phyloP scores from a whole-genome alignment of 2,797 vertebrate genomes.

The Syncerus caffer region DNA sequence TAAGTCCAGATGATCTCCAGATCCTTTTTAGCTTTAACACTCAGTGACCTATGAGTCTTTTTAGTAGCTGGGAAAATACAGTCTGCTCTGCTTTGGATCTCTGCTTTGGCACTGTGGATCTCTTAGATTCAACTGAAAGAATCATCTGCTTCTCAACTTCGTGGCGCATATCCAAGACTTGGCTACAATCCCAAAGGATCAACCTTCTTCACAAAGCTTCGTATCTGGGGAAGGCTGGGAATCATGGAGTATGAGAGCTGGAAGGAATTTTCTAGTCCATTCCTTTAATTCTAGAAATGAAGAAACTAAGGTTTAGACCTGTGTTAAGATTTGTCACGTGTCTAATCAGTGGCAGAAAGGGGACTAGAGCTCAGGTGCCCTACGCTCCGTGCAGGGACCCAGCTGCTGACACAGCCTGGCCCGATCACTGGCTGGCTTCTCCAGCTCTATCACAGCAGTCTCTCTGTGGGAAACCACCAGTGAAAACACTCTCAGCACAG shows the following conservation, averaged over 20 bases:
- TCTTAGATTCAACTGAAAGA: constrained; percentile 39
- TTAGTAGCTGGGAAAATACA: constrained; percentile 29
- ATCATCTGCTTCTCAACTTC: background rate
- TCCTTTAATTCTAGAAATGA: constrained; percentile 25
- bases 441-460: background rate
- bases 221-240: background rate
- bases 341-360: background rate
- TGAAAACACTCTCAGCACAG: background rate
- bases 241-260: background rate
- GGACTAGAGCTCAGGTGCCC: background rate
- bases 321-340: background rate
- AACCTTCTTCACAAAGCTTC: constrained; percentile 23
- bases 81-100: background rate
- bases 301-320: background rate
- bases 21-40: constrained; percentile 15
- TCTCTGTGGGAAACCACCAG: background rate
- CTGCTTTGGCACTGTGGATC: background rate
- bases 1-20: constrained; percentile 27
- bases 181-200: constrained; percentile 19
- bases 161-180: constrained; percentile 45
- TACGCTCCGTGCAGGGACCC: background rate
- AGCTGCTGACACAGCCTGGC: background rate
- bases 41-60: constrained; percentile 15
- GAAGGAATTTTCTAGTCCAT: background rate
- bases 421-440: background rate